These are phyloP conservation scores for Siderastrea siderea DNA, from an alignment of 92 coral and sea anemone species.

Conservation along the genomic window DNA sequence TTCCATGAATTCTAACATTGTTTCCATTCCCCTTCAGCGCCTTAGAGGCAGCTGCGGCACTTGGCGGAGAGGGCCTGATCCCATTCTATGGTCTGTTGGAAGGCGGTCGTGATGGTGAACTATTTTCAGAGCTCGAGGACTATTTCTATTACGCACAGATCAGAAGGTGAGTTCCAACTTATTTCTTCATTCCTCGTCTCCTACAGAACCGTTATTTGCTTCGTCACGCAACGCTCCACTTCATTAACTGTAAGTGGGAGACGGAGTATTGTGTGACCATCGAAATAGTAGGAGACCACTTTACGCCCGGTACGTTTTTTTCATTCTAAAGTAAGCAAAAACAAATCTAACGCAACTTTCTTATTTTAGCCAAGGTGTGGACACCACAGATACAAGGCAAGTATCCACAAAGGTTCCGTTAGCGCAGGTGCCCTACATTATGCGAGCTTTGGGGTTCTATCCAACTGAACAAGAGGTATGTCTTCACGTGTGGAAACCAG, in stretches of 20 bases:
- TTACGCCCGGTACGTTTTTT: neutral
- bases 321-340: neutral
- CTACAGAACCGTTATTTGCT: neutral
- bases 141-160: slow-evolving; percentile 98
- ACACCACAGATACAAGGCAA: slow-evolving; percentile 90
- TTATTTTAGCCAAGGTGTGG: slow-evolving; percentile 89
- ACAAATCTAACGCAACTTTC: neutral
- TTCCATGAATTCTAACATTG: neutral
- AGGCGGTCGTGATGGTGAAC: slow-evolving; percentile 97
- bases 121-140: slow-evolving; percentile 93
- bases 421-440: slow-evolving; percentile 93
- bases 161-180: slow-evolving; percentile 72
- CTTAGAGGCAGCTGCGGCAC: slow-evolving; percentile 93
- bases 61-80: slow-evolving; percentile 96
- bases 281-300: neutral
- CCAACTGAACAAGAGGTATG: slow-evolving; percentile 98
- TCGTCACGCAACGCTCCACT: too few species aligned
- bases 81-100: slow-evolving; percentile 96
- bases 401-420: slow-evolving; percentile 91
- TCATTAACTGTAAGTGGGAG: too few species aligned
- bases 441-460: slow-evolving; percentile 97
- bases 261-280: too few species aligned
- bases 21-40: slow-evolving; percentile 67
- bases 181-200: neutral
- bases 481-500: neutral